These are phyloP conservation scores for Lacerta agilis DNA, from an alignment of 2,797 vertebrate genomes.

Conservation along the genomic window DNA sequence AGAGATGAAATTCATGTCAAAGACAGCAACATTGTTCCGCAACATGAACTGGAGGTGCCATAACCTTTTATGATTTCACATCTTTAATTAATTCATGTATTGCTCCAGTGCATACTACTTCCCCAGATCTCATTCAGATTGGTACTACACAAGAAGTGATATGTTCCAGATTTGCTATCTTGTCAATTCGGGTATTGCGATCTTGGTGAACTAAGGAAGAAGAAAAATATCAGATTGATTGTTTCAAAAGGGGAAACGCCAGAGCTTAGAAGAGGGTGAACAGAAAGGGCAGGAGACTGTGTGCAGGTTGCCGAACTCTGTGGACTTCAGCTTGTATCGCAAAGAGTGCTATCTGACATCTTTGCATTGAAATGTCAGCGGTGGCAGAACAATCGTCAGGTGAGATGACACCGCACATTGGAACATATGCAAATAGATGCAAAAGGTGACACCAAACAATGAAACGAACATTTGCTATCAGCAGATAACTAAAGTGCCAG, in stretches of 20 bases:
- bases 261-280: constrained; percentile 60
- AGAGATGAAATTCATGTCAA: constrained; percentile 38
- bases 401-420: constrained; percentile 28
- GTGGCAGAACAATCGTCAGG: constrained; percentile 42
- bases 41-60: constrained; percentile 30
- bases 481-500: constrained; percentile 12
- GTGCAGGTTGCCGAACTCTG: constrained; percentile 52
- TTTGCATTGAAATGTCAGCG: constrained; percentile 55
- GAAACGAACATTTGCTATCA: neutral
- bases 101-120: constrained; percentile 56
- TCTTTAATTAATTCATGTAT: constrained; percentile 26
- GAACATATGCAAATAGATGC: constrained; percentile 35
- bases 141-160: constrained; percentile 59
- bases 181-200: constrained; percentile 52
- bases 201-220: constrained; percentile 54
- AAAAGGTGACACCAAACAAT: neutral
- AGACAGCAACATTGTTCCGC: constrained; percentile 19
- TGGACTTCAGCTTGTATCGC: constrained; percentile 60
- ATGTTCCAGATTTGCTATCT: constrained; percentile 65
- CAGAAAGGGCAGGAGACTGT: constrained; percentile 59
- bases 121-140: constrained; percentile 61
- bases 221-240: constrained; percentile 55
- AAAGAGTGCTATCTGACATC: constrained; percentile 57
- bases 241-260: constrained; percentile 57
- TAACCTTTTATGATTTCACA: constrained; percentile 4